A percentile compares a stretch with the other conserved stretches of the same genome.
Evolutionary conservation across 2,888 invertebrate species (phyloP).

Genomic region (Ectropis crepuscularia): DNA sequence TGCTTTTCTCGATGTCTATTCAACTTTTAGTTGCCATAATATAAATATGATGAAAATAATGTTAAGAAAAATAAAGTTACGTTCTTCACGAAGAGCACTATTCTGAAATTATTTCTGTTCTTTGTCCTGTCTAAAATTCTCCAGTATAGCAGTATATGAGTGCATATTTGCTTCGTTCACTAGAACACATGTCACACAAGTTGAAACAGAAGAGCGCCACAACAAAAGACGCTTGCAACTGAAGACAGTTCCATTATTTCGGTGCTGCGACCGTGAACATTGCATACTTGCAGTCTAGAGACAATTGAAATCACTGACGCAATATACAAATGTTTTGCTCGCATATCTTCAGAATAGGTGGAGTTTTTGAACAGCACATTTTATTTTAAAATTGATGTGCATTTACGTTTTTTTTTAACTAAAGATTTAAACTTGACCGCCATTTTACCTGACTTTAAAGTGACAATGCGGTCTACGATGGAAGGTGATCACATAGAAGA

Average conservation of each 20-base stretch:
- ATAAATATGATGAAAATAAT: too few species aligned
- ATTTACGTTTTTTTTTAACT: too few species aligned
- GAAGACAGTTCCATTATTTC: constrained; percentile 44
- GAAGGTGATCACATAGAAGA: too few species aligned
- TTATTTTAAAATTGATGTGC: not conserved
- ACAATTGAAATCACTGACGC: constrained; percentile 4
- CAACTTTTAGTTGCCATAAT: too few species aligned
- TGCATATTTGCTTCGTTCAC: not conserved
- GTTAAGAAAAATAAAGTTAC: too few species aligned
- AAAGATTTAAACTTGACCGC: too few species aligned
- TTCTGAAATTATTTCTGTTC: too few species aligned
- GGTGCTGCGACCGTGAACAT: constrained; percentile 47
- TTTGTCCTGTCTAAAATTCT: too few species aligned
- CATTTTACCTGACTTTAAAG: too few species aligned
- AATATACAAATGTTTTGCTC: not conserved
- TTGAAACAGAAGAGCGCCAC: not conserved
- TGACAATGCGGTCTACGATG: too few species aligned
- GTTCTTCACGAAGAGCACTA: too few species aligned
- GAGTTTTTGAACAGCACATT: not conserved
- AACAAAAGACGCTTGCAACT: constrained; percentile 33
- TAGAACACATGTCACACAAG: constrained; percentile 2
- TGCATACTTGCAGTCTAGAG: not conserved
- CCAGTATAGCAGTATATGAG: not conserved
- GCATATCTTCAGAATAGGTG: not conserved
- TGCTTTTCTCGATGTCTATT: too few species aligned